Conservation (phyloP, 2,113 vertebrate genomes). For the Menura novaehollandiae region DNA sequence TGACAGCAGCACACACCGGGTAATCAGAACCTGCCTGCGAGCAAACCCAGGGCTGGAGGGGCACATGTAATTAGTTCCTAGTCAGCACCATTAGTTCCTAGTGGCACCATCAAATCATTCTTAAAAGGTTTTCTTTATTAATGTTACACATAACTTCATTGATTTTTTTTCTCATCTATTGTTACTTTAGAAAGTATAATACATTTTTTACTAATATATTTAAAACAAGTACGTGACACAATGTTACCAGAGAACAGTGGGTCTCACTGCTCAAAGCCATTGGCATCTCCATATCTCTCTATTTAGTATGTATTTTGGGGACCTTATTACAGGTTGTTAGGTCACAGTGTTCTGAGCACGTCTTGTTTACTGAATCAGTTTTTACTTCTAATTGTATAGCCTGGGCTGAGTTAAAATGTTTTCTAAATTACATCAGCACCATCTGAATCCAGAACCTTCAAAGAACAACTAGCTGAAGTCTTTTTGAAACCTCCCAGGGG, state of each 20-base stretch:
- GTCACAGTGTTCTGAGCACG: not conserved
- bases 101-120: not conserved
- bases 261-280: not conserved
- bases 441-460: not conserved
- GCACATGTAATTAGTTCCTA: not conserved
- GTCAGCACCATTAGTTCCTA: not conserved
- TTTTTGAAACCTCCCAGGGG: not conserved
- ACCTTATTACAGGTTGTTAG: not conserved
- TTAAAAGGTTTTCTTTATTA: not conserved
- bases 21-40: not conserved
- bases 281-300: not conserved
- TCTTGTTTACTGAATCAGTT: not conserved
- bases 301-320: not conserved
- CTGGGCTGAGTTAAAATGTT: not conserved
- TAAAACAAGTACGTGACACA: not conserved
- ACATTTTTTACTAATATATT: not conserved
- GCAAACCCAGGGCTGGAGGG: not conserved
- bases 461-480: not conserved
- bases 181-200: not conserved
- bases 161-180: not conserved
- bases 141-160: not conserved
- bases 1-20: not conserved
- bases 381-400: not conserved
- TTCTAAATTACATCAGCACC: not conserved
- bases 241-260: not conserved